Evolutionary conservation across 2,888 invertebrate species (phyloP).

Genomic region (Dryococelus australis): DNA sequence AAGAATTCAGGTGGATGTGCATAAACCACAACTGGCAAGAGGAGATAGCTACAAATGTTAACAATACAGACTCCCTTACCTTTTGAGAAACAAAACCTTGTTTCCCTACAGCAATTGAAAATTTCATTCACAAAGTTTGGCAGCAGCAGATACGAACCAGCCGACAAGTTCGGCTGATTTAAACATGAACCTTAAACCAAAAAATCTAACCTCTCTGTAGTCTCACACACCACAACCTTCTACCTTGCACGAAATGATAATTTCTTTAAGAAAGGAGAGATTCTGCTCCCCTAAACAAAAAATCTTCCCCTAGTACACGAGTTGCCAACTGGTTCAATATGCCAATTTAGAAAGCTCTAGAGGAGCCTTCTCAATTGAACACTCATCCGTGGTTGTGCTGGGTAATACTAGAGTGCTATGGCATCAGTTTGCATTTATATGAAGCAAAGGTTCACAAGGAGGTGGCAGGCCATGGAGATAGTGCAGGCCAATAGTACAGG

Average conservation of each 20-base stretch:
- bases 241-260: too few relatives aligned
- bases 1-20: too few relatives aligned
- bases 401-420: slow-evolving; percentile 6
- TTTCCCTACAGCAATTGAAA: neutral
- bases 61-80: neutral
- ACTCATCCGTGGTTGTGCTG: neutral
- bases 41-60: too few relatives aligned
- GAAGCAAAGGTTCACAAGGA: neutral
- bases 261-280: too few relatives aligned
- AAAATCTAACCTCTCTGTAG: neutral
- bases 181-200: neutral
- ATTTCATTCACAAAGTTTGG: slow-evolving; percentile 21
- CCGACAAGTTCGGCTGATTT: slow-evolving; percentile 9
- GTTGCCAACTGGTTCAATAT: neutral
- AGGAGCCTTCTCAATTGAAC: neutral
- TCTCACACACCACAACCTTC: neutral
- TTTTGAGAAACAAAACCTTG: neutral
- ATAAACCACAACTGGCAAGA: too few relatives aligned
- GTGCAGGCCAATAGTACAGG: neutral
- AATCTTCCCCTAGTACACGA: too few relatives aligned
- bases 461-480: neutral
- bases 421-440: neutral
- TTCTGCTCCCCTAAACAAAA: too few relatives aligned
- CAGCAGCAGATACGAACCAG: neutral
- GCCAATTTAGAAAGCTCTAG: neutral